These are phyloP conservation scores for Rhaphigaster nebulosa DNA, from an alignment of 2,888 invertebrate species.

Conservation along the genomic window DNA sequence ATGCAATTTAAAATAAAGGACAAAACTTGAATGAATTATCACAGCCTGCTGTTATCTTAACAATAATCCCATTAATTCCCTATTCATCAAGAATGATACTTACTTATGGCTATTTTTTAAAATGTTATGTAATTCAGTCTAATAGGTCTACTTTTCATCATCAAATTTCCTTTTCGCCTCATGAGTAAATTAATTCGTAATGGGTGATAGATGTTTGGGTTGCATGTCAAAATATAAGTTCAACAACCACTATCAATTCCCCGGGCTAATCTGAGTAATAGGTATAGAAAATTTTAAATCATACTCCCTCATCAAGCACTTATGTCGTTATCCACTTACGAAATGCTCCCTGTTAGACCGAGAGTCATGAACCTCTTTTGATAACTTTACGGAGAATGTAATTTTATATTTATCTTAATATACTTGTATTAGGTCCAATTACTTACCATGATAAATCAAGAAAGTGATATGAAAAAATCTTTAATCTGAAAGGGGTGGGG, in stretches of 20 bases:
- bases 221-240: constrained; percentile 2
- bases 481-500: no score
- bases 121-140: background rate
- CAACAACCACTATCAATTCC: constrained; percentile 26
- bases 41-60: background rate
- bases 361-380: constrained; percentile 5
- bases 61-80: background rate
- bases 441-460: background rate
- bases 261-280: background rate
- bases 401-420: background rate
- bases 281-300: background rate
- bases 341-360: background rate
- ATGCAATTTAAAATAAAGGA: no score
- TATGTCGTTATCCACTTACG: background rate
- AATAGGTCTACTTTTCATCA: background rate
- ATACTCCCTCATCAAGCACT: background rate
- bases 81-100: background rate
- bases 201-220: constrained; percentile 11
- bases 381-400: background rate
- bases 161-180: background rate
- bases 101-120: background rate
- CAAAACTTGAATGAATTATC: background rate
- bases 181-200: constrained; percentile 4
- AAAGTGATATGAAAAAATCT: no score
- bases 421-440: background rate